Evolutionary conservation across 2,113 vertebrate species (phyloP), one percentile per base, ranked within the genome.

Genomic region (Mus musculus): DNA sequence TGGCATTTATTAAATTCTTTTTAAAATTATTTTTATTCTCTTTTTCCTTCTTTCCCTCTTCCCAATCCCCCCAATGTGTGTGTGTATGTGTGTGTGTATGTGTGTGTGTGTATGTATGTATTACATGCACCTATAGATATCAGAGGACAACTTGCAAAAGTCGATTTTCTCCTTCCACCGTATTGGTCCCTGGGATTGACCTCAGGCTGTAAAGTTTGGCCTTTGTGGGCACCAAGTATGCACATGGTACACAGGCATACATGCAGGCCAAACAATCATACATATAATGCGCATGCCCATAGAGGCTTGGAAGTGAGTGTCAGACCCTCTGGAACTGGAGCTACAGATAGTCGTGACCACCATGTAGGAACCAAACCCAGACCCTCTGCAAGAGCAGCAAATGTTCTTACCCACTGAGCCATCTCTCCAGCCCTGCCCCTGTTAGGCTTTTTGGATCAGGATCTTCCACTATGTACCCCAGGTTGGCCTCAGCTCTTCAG

Each of bases 1-100:
- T 49, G 39, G 67, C 3, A 93, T 84, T 94, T 84, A 90, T 30
- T 85, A 73, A 73, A 93, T 81, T 81, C 33, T 82, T 88, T 88
- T 92, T 92, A 87, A 87, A 0, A 39, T 82, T 7, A 49, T 22
- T 26, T 84, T 61, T 84, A 24, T 81, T 59, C 17, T 81, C 4
- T 46, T 39, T 46, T 24, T 76, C 24, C 63, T 63, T 71, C 33
- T 9, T 16, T 33, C 10, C 67, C 30, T 69, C 33, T 16, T 16
- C 12, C 49, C 49, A 49, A 49, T 49, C 49, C 49, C 49, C 49
- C 49, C 49, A 49, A 49, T 49, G 49, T 49, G 49, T 49, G 49
- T 49, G 49, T 49, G 52, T 54, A 9, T 49, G 42, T 36, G 52
- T 81, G 52, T 59, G 54, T 81, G 77, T 80, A 17, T n/a, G 36